phyloP scores from a whole-genome alignment of 2,113 vertebrate species.

The Turdus rufiventris region DNA sequence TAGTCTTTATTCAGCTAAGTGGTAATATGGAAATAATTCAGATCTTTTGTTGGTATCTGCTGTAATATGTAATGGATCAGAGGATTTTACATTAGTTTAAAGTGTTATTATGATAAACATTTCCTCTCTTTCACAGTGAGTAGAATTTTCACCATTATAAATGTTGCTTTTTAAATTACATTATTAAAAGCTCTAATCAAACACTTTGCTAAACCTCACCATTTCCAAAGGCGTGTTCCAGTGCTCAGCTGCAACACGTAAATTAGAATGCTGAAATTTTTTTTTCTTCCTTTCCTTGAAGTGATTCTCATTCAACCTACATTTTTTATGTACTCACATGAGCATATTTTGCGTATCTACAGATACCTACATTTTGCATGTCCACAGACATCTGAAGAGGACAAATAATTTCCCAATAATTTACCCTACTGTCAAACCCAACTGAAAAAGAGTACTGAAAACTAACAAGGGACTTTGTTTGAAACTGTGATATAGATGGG shows the following conservation, averaged over 20 bases:
- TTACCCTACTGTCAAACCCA: background rate
- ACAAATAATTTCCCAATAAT: background rate
- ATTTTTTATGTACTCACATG: background rate
- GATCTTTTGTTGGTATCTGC: background rate
- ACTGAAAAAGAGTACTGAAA: background rate
- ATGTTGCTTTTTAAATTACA: background rate
- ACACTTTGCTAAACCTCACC: background rate
- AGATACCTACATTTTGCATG: background rate
- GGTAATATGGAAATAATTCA: background rate
- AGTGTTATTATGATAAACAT: background rate
- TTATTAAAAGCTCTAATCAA: background rate
- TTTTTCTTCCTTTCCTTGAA: background rate
- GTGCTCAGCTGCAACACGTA: background rate
- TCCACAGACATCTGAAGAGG: background rate
- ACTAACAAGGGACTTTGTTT: background rate
- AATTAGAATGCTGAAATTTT: background rate
- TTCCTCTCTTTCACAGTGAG: background rate
- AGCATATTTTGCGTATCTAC: background rate
- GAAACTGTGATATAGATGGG: background rate
- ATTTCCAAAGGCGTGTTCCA: background rate
- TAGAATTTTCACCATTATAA: background rate
- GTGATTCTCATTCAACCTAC: background rate
- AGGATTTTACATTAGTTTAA: background rate
- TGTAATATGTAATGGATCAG: background rate
- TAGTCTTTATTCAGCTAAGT: background rate